phyloP scores from a whole-genome alignment of 2,113 vertebrate genomes.

The Mobula birostris region DNA sequence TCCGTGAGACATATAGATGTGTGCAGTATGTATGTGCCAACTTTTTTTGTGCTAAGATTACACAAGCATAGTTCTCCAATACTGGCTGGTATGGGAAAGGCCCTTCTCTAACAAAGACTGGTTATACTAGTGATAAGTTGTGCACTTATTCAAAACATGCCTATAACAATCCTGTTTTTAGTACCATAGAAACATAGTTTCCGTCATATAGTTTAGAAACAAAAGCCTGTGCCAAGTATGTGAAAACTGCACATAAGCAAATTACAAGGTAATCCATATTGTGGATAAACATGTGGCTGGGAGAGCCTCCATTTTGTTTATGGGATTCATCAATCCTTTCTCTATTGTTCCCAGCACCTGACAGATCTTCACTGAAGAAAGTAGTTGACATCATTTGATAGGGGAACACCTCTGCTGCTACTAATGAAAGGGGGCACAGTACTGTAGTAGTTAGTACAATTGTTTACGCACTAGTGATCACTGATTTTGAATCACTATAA shows the following conservation, averaged over 20 bases:
- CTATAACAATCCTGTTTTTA: not conserved
- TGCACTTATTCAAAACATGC: not conserved
- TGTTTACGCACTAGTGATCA: no score
- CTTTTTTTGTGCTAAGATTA: not conserved
- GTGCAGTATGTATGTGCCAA: no score
- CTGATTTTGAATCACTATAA: no score
- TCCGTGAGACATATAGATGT: not conserved
- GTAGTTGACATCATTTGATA: not conserved
- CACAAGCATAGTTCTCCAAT: not conserved
- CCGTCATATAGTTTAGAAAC: not conserved
- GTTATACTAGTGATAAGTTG: not conserved
- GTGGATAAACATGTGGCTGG: not conserved
- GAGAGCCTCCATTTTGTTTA: not conserved
- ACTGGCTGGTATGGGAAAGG: not conserved
- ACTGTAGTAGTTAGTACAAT: no score
- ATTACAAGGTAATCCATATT: not conserved
- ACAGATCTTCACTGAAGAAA: not conserved
- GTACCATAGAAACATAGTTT: not conserved
- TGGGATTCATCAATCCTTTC: not conserved
- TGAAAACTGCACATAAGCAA: not conserved
- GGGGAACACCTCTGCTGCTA: not conserved
- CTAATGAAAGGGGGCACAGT: not conserved
- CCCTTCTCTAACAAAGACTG: not conserved
- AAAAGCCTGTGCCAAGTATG: not conserved
- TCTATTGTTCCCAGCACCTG: not conserved